Evolutionary conservation across 2,888 invertebrate genomes (phyloP).

Genomic region (Chironomus tentans): DNA sequence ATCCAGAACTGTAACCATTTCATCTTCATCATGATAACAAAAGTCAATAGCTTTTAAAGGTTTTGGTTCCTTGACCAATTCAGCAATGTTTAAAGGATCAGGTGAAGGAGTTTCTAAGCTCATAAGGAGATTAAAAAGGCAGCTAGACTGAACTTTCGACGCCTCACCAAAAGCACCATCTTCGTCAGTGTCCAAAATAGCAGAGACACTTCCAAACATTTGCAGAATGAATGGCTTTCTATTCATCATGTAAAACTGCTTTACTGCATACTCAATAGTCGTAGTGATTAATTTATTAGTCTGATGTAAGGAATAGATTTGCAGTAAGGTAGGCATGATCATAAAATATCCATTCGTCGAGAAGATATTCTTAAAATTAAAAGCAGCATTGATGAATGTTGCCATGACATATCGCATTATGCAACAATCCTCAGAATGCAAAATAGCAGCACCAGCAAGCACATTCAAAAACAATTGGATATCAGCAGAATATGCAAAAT

Average conservation of each 20-base stretch:
- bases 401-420: constrained; percentile 93
- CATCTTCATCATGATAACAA: constrained; percentile 96
- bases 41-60: constrained; percentile 93
- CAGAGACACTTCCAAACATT: constrained; percentile 98
- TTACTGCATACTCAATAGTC: constrained; percentile 95
- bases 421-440: constrained; percentile 95
- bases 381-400: constrained; percentile 93
- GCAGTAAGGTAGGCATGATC: constrained; percentile 94
- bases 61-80: constrained; percentile 82
- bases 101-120: constrained; percentile 91
- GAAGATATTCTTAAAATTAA: constrained; percentile 98
- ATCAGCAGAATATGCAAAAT: constrained; percentile 93
- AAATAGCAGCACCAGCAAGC: constrained; percentile 87
- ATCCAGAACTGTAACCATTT: constrained; percentile 92
- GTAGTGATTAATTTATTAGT: constrained; percentile 91
- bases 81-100: constrained; percentile 87
- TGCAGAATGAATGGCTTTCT: constrained; percentile 96
- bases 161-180: constrained; percentile 82
- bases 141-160: constrained; percentile 85
- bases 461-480: constrained; percentile 97
- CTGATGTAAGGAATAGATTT: constrained; percentile 90
- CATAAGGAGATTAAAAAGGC: constrained; percentile 80
- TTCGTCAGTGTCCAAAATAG: constrained; percentile 87
- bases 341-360: constrained; percentile 94
- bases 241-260: constrained; percentile 96